Evolutionary conservation across 2,113 vertebrate genomes (phyloP), one percentile per base, ranked within the genome.

Genomic region (Rousettus leschenaultii): DNA sequence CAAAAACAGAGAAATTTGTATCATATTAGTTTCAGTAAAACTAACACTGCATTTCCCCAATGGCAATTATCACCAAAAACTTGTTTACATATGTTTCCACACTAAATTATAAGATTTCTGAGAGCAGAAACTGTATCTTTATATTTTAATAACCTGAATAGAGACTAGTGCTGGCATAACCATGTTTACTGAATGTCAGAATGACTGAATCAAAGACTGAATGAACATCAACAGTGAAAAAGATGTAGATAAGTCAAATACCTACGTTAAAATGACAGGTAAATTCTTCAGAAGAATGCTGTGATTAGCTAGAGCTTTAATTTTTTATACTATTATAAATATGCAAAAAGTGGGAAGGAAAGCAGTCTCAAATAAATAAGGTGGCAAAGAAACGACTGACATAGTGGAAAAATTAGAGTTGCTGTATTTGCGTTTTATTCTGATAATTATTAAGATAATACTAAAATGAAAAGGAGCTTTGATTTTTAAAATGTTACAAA

Each of bases 221-320:
- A 77, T 38, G 15, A 86, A 78, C 35, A 89, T 18, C 45, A 86
- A 33, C 43, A 71, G 28, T 78, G 22, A 96, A 57, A 84, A 74
- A 91, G 14, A 91, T 51, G 91, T 14, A 92, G 10, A 21, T 45
- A 79, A 92, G 30, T 55, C 35, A 86, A 95, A 94, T 26, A 89
- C 6, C 22, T 66, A 79, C 74, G n/a, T 80, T 70, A 61, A 93
- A 93, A 86, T 18, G 63, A 79, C 7, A 83, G 26, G 24, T 61
- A 84, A 83, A 73, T 88, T 71, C 45, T 66, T 91, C 28, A 92
- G 30, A 95, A 96, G 28, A 75, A 90, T 38, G 55, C 4, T 59
- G 35, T 33, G 35, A 83, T 40, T 71, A 84, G 28, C 15, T 66
- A 35, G 8, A 68, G 33, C 15, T 82, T 91, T 43, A 92, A 55